Percentiles rank a stretch among this genome's conserved stretches.
These are phyloP conservation scores for Phania funesta DNA, from an alignment of 2,888 invertebrate genomes.

Conservation along the genomic window DNA sequence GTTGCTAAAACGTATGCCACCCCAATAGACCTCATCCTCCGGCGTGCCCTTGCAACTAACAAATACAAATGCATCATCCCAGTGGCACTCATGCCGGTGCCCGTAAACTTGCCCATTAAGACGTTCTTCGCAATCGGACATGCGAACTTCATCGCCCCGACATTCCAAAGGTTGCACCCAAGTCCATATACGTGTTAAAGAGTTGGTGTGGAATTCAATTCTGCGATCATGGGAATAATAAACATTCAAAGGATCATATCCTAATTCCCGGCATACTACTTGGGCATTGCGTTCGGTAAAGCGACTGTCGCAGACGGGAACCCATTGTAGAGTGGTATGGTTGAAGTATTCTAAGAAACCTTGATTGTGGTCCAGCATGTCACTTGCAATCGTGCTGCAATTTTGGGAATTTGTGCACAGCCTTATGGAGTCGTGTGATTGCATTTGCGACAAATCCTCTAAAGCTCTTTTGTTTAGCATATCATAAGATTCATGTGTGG, in stretches of 20 bases:
- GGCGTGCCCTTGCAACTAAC: constrained; percentile 89
- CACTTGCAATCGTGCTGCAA: constrained; percentile 82
- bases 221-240: constrained; percentile 92
- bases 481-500: constrained; percentile 72
- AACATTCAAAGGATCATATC: constrained; percentile 92
- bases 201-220: constrained; percentile 93
- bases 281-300: constrained; percentile 98
- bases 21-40: constrained; percentile 91
- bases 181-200: constrained; percentile 92
- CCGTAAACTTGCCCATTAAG: constrained; percentile 94
- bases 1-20: constrained; percentile 95
- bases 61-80: constrained; percentile 95
- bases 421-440: constrained; percentile 85
- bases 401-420: constrained; percentile 87
- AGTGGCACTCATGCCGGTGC: constrained; percentile 91
- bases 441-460: constrained; percentile 80
- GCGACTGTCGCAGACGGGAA: constrained; percentile 96
- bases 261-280: constrained; percentile 96
- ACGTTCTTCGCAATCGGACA: constrained; percentile 92
- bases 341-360: constrained; percentile 98
- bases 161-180: constrained; percentile 97
- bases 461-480: constrained; percentile 80
- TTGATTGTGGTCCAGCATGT: constrained; percentile 82
- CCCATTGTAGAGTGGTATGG: constrained; percentile 96
- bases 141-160: constrained; percentile 86